Base-by-base conservation (phyloP, 64 coral and sea anemone genomes). In the Montipora capricornis region DNA sequence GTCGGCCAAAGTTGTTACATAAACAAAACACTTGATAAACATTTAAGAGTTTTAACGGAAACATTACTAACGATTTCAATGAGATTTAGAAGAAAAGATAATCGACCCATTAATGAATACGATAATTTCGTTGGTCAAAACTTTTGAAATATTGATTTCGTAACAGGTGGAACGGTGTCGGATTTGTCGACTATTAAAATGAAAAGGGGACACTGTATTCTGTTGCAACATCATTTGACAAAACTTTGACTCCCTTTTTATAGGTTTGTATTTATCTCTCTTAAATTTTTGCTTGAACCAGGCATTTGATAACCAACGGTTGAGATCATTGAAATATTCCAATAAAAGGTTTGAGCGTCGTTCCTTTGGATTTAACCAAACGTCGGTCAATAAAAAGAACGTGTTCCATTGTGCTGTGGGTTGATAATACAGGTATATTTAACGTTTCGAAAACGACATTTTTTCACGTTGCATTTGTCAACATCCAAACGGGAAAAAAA, bases 71-170 rank as follows among this genome's bases (percentile, higher is more conserved):
- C 17, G 44, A 2, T n/a, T 86, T 86, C 17, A 70, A 47, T 50
- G 45, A 44, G 52, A 7, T 37, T 20, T 71, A 16, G 8, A 44
- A 71, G 44, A 19, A 71, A 69, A 46, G 10, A 13, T 71, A 71
- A 71, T 86, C 46, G 71, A 45, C 71, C 82, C 82, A 86, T 86
- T 86, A 64, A 71, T 71, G 15, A 70, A n/a, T 47, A 12, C 47
- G 44, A 86, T 47, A 49, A 17, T n/a, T 15, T 68, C 15, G 22
- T n/a, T 86, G 44, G 16, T 44, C 82, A 49, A 86, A 70, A 73
- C 82, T 86, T 49, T 5, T 86, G 19, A 86, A 86, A 70, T 71
- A 86, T 86, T 86, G 17, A 86, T 86, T 24, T 1, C 29, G 19
- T 50, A 49, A 71, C 82, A 47, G 82, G 82, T 86, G 66, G 62